Conservation (phyloP, 2,113 vertebrate genomes). For the Numida meleagris region DNA sequence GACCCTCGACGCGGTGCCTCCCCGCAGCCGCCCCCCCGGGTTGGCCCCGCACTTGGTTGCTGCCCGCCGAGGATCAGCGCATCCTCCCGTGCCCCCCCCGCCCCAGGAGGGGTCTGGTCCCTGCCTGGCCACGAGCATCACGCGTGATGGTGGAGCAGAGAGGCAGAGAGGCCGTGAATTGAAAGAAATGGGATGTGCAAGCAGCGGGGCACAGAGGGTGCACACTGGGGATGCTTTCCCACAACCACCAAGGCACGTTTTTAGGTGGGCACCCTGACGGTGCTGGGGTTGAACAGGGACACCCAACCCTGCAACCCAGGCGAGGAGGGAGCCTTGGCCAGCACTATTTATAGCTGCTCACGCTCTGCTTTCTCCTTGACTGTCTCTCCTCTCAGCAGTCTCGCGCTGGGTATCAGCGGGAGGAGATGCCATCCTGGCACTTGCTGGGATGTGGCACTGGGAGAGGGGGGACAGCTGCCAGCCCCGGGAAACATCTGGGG, state of each 20-base stretch:
- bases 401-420: not conserved
- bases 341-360: constrained; percentile 60
- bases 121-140: not conserved
- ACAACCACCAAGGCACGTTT: rapidly evolving
- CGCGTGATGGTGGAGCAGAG: not conserved
- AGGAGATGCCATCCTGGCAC: constrained; percentile 22
- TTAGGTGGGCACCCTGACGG: rapidly evolving
- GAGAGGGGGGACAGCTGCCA: not conserved
- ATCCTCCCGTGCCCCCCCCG: not conserved
- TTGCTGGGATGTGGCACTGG: not conserved
- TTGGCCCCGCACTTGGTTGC: not conserved
- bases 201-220: rapidly evolving
- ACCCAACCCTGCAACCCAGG: not conserved
- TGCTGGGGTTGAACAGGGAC: not conserved
- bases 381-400: constrained; percentile 45
- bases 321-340: constrained; percentile 10
- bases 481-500: rapidly evolving
- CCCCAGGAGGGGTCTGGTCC: not conserved
- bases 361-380: constrained; percentile 62
- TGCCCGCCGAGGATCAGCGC: not conserved
- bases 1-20: not conserved
- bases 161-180: rapidly evolving
- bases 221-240: rapidly evolving
- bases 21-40: not conserved
- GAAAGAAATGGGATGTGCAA: rapidly evolving